These are phyloP conservation scores for Lydus trimaculatus DNA, from an alignment of 2,888 invertebrate genomes.

Conservation along the genomic window DNA sequence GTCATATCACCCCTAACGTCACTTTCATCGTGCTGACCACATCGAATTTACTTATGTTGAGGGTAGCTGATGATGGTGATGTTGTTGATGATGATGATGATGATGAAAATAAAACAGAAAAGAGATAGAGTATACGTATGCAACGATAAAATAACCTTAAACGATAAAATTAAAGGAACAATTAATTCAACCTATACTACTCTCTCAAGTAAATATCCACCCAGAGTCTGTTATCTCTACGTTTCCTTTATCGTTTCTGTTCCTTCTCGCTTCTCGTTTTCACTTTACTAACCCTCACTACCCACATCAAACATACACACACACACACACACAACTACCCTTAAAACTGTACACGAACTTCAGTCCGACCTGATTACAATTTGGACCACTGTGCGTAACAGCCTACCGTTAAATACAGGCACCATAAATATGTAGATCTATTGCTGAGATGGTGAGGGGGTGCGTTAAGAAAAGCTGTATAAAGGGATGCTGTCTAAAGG, in stretches of 20 bases:
- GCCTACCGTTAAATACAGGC: constrained; percentile 31
- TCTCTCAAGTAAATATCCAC: constrained; percentile 44
- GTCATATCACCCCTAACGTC: constrained; percentile 26
- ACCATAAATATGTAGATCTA: constrained; percentile 32
- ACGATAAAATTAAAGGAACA: constrained; percentile 50
- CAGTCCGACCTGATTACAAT: constrained; percentile 24
- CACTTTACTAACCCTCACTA: constrained; percentile 3
- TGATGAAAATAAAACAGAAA: constrained; percentile 8
- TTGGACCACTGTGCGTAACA: constrained; percentile 29
- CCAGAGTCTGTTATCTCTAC: constrained; percentile 38
- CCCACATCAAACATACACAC: not conserved
- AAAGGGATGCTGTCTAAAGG: constrained; percentile 4
- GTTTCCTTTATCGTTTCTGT: constrained; percentile 32
- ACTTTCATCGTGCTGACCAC: constrained; percentile 30
- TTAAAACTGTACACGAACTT: not conserved
- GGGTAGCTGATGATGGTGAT: not conserved
- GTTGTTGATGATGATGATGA: not conserved
- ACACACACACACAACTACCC: not conserved
- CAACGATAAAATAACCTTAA: constrained; percentile 28
- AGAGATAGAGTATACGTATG: constrained; percentile 11
- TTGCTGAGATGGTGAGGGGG: constrained; percentile 10
- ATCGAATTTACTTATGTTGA: constrained; percentile 16
- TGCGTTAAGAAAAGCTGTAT: not conserved
- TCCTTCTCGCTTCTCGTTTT: constrained; percentile 10
- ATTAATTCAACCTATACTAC: constrained; percentile 41